A percentile compares a stretch with the other conserved stretches of the same genome.
Evolutionary conservation across 2,888 invertebrate species (phyloP).

Genomic region (Melanostoma mellinum): DNA sequence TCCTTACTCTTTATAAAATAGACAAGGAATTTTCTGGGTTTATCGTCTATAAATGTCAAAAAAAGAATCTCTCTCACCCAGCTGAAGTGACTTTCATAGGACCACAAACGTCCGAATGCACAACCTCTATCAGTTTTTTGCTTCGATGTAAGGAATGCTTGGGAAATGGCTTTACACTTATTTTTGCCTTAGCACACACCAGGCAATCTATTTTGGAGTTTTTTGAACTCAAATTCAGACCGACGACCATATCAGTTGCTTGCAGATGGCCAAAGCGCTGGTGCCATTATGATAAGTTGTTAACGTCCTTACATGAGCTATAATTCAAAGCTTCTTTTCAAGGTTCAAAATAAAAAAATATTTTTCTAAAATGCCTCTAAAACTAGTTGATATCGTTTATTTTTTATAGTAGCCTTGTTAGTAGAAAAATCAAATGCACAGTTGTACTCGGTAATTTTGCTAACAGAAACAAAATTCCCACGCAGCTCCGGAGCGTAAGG

Average conservation of each 20-base stretch:
- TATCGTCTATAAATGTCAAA: constrained; percentile 42
- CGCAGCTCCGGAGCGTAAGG: constrained; percentile 11
- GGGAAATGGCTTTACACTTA: constrained; percentile 35
- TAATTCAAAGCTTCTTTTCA: not conserved
- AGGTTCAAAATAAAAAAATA: not conserved
- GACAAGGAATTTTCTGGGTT: constrained; percentile 28
- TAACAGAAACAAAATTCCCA: constrained; percentile 20
- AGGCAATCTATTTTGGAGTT: constrained; percentile 3
- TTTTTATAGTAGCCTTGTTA: constrained; percentile 14
- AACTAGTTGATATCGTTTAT: constrained; percentile 1
- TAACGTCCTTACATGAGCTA: not conserved
- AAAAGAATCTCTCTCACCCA: constrained; percentile 37
- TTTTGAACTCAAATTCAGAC: constrained; percentile 6
- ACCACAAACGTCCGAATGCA: constrained; percentile 53
- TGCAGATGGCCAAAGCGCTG: constrained; percentile 22
- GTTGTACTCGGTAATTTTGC: constrained; percentile 32
- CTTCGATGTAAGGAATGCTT: constrained; percentile 4
- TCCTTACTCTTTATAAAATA: constrained; percentile 54
- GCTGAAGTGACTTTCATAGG: constrained; percentile 17
- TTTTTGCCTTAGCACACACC: constrained; percentile 41
- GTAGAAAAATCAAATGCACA: constrained; percentile 1
- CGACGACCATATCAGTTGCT: not conserved
- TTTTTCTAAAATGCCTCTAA: not conserved
- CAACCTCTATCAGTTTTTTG: constrained; percentile 28
- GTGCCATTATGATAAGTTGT: not conserved